phyloP scores from a whole-genome alignment of 2,888 invertebrate genomes.

The Caenorhabditis panamensis region DNA sequence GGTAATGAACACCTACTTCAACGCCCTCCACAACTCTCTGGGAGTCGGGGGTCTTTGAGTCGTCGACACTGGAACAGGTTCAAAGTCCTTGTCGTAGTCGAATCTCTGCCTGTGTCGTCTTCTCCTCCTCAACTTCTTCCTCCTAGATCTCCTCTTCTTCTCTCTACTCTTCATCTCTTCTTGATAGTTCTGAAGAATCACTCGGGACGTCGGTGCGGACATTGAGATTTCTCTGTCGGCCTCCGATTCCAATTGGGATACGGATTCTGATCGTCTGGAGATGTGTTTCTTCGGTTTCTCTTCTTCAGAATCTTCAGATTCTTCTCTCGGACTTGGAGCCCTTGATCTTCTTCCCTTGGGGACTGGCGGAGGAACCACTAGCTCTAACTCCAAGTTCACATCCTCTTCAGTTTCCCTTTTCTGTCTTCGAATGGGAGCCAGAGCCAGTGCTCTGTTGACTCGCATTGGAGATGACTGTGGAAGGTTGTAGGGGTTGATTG shows the following conservation, averaged over 20 bases:
- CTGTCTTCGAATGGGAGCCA: constrained; percentile 54
- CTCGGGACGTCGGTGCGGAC: constrained; percentile 45
- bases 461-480: constrained; percentile 45
- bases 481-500: constrained; percentile 61
- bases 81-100: constrained; percentile 41
- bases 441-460: constrained; percentile 50
- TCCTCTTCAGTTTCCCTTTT: constrained; percentile 26
- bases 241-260: not conserved
- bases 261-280: constrained; percentile 1
- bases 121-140: constrained; percentile 47
- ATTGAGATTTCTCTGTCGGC: constrained; percentile 21
- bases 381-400: constrained; percentile 22
- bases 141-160: constrained; percentile 35
- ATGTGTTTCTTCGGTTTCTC: not conserved
- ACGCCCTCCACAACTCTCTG: constrained; percentile 42
- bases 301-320: not conserved
- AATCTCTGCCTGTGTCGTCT: constrained; percentile 35
- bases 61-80: constrained; percentile 22
- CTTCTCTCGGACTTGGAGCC: too few species aligned
- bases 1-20: constrained; percentile 29
- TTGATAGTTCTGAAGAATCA: constrained; percentile 43
- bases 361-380: constrained; percentile 47
- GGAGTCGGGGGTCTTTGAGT: constrained; percentile 46
- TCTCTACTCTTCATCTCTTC: constrained; percentile 35
- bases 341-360: not conserved